Conservation (phyloP, 2,888 invertebrate genomes). For the Bimastos eiseni region DNA sequence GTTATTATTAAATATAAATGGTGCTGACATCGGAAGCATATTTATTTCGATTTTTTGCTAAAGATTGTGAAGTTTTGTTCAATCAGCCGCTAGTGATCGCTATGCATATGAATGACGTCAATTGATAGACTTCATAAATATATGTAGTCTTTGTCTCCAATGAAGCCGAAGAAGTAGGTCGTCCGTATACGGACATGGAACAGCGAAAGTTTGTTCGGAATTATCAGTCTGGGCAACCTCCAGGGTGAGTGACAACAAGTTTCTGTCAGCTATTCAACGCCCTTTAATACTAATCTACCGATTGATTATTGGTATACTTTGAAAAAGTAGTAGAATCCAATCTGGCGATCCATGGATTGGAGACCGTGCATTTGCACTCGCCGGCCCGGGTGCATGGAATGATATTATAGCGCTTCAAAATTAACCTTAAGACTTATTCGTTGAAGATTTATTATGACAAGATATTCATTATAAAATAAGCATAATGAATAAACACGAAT, state of each 20-base stretch:
- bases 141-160: not conserved
- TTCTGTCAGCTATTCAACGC: not conserved
- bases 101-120: not conserved
- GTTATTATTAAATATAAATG: not conserved
- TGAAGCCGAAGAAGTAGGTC: conserved; percentile 6
- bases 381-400: not conserved
- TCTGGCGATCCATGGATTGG: not conserved
- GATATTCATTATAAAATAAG: not conserved
- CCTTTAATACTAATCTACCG: not conserved
- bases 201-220: not conserved
- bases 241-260: not conserved
- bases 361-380: too few relatives aligned
- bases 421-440: too few relatives aligned
- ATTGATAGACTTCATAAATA: not conserved
- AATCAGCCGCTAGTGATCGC: not conserved
- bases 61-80: not conserved
- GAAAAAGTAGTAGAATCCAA: not conserved
- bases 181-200: conserved; percentile 6
- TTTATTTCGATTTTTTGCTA: not conserved
- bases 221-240: conserved; percentile 13
- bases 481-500: not conserved
- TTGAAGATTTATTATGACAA: too few relatives aligned
- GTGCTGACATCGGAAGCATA: not conserved
- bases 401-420: not conserved
- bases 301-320: not conserved